Conservation (phyloP, 2,888 invertebrate species). For the Acanthoscelides obtectus region DNA sequence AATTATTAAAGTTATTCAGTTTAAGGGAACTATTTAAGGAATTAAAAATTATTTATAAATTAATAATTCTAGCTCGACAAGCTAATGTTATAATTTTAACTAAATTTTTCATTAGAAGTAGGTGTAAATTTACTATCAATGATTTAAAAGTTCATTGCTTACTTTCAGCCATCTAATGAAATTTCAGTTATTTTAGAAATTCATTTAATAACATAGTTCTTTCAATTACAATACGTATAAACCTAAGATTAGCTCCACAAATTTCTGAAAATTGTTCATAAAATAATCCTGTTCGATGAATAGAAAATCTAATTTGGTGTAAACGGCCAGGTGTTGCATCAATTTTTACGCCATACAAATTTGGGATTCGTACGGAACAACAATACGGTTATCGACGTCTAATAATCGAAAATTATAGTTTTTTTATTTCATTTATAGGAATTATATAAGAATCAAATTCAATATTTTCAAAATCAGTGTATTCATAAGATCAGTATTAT, state of each 20-base stretch:
- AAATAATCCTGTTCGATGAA: conserved; percentile 61
- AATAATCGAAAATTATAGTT: conserved; percentile 54
- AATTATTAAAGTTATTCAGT: conserved; percentile 48
- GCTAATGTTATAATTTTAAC: conserved; percentile 56
- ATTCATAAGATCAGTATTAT: conserved; percentile 54
- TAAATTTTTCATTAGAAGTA: conserved; percentile 60
- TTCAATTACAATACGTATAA: conserved; percentile 72
- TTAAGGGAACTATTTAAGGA: conserved; percentile 64
- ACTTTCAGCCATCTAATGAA: conserved; percentile 64
- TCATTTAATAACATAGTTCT: conserved; percentile 57
- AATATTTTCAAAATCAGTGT: conserved; percentile 54
- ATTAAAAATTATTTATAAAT: conserved; percentile 58
- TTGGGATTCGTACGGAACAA: conserved; percentile 57
- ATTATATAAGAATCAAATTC: conserved; percentile 63
- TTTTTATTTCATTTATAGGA: conserved; percentile 44
- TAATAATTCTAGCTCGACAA: conserved; percentile 64
- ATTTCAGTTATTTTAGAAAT: conserved; percentile 49
- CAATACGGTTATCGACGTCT: conserved; percentile 61
- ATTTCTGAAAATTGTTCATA: conserved; percentile 79
- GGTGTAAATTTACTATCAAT: conserved; percentile 58
- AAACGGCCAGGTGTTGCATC: conserved; percentile 62
- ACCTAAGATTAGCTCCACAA: conserved; percentile 74
- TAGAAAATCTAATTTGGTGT: conserved; percentile 60
- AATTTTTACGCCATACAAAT: conserved; percentile 63
- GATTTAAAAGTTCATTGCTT: conserved; percentile 70